These are phyloP conservation scores for Chrysaora quinquecirrha DNA, from an alignment of 30 jellyfish, hydroid and myxozoan species.

Conservation along the genomic window DNA sequence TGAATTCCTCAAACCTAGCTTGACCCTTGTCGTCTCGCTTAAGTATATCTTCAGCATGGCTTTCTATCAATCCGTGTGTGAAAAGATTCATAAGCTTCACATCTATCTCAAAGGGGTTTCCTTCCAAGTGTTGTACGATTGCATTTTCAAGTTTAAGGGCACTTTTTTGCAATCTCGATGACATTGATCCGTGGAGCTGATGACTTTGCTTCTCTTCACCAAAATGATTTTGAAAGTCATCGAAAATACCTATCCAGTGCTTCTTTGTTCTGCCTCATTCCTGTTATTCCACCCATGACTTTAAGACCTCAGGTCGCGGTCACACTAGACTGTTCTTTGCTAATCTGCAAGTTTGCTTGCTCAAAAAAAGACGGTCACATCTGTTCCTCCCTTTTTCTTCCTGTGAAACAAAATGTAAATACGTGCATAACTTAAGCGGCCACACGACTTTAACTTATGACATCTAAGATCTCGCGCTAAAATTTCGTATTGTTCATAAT, in stretches of 20 bases:
- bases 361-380: no score
- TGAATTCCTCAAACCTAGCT: background rate
- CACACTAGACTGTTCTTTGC: no score
- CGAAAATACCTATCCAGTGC: constrained; percentile 1
- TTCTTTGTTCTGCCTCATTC: background rate
- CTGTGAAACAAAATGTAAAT: no score
- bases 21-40: constrained; percentile 6
- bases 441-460: no score
- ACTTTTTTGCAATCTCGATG: background rate
- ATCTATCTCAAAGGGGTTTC: constrained; percentile 2
- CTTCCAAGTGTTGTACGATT: constrained; percentile 2
- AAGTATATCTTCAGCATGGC: background rate
- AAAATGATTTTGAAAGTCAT: background rate
- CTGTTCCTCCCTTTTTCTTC: no score
- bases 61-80: background rate
- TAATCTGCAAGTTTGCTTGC: no score
- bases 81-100: background rate
- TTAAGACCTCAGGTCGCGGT: no score
- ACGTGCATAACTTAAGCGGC: no score
- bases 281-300: background rate
- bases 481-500: no score
- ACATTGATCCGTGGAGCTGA: no score
- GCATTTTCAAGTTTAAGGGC: background rate
- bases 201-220: no score
- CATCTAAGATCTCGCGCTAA: no score